Evolutionary conservation across 2,113 vertebrate species (phyloP).

Genomic region (Macroglossus sobrinus): DNA sequence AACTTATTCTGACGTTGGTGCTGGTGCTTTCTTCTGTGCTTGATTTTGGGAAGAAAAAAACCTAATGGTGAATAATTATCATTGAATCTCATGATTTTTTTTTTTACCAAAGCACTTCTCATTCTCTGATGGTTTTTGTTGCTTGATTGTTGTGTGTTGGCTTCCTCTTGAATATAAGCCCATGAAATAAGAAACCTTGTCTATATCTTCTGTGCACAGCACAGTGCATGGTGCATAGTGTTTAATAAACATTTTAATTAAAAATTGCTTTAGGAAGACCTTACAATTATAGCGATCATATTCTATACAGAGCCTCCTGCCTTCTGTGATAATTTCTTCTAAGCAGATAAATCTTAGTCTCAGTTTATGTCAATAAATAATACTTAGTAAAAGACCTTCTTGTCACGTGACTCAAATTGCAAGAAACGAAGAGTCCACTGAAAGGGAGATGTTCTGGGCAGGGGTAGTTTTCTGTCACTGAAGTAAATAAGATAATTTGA

Average conservation of each 20-base stretch:
- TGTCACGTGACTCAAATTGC: not conserved
- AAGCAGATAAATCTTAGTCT: not conserved
- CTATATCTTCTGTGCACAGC: not conserved
- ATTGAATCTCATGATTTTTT: not conserved
- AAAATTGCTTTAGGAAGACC: not conserved
- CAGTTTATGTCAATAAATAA: not conserved
- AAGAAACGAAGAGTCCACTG: not conserved
- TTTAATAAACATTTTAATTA: not conserved
- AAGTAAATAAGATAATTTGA: not conserved
- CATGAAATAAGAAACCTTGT: not conserved
- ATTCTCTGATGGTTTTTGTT: not conserved
- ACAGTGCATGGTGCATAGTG: not conserved
- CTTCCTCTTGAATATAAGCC: not conserved
- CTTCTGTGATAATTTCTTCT: not conserved
- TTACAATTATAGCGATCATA: not conserved
- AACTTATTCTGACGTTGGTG: not conserved
- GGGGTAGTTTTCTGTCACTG: not conserved
- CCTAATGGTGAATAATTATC: not conserved
- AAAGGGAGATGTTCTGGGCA: not conserved
- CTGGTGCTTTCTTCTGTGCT: not conserved
- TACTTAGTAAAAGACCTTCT: not conserved
- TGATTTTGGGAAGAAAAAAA: not conserved
- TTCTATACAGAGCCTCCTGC: not conserved
- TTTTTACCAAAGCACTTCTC: not conserved
- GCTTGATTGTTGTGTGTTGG: not conserved